phyloP scores from a whole-genome alignment of 2,113 vertebrate species.

The Passerina amoena region DNA sequence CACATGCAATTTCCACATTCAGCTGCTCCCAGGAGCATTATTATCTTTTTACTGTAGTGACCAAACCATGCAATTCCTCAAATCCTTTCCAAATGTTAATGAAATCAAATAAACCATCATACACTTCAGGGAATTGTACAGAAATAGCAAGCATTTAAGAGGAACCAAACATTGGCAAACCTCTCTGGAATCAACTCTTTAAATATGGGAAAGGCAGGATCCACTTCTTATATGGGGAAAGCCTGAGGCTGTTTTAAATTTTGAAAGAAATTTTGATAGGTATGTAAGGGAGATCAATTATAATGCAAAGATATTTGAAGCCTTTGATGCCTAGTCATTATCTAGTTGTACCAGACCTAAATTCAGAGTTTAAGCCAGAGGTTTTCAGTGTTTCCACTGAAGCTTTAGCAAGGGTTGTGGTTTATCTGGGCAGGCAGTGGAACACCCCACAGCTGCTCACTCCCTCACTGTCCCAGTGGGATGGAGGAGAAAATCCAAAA shows the following conservation, averaged over 20 bases:
- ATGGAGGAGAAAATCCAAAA: neutral
- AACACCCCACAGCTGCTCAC: neutral
- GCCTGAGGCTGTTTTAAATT: slow-evolving; percentile 22
- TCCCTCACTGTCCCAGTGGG: neutral
- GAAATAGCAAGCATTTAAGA: slow-evolving; percentile 51
- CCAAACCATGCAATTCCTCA: slow-evolving; percentile 51
- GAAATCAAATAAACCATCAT: slow-evolving; percentile 56
- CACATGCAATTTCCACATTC: slow-evolving; percentile 52
- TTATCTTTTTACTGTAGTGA: slow-evolving; percentile 57
- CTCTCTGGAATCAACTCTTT: slow-evolving; percentile 1
- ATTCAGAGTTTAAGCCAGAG: neutral
- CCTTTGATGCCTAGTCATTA: neutral
- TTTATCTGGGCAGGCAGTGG: neutral
- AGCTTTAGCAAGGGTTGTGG: neutral
- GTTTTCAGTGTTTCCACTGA: neutral
- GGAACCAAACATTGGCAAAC: slow-evolving; percentile 30
- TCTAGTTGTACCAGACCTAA: neutral
- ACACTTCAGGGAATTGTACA: slow-evolving; percentile 38
- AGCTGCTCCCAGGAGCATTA: slow-evolving; percentile 33
- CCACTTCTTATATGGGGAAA: neutral
- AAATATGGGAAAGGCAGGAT: neutral
- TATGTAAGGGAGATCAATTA: neutral
- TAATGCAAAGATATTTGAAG: neutral
- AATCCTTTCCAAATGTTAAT: slow-evolving; percentile 67
- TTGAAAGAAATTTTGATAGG: neutral